Base-by-base conservation (phyloP, 2,797 vertebrate genomes). In the Danio albolineatus region DNA sequence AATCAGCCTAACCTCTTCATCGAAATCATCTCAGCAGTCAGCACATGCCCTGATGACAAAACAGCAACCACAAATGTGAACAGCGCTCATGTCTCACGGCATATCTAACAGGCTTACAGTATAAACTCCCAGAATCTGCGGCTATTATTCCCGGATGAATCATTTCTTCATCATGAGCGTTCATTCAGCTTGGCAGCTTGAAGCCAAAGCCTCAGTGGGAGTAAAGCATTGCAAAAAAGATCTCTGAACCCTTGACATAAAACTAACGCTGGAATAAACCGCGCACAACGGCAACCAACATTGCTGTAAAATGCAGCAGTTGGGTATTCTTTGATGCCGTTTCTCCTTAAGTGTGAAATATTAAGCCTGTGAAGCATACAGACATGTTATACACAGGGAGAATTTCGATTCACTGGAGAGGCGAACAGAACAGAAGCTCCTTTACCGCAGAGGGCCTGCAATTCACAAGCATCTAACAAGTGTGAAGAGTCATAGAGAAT, bases 381-480 rank as follows among this genome's bases (percentile, higher is more conserved):
- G 28, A 21, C 44, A 49, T 69, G 12, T 44, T 61, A 76, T 48
- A 76, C 13, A 44, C 64, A n/a, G 61, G 16, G 46, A 76, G 19
- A 69, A 39, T 62, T 65, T 69, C 9, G 56, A 72, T 73, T 59
- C 49, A 44, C 39, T 41, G 51, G 61, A 61, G 57, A 41, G 16
- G 43, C n/a, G 10, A 66, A 57, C 56, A 53, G 66, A 79, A 76
- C 36, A 51, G 28, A 76, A 56, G 36, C 38, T 79, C 38, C 82
- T 83, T 79, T 64, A 49, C 64, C 51, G 59, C 57, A 73, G 59
- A 72, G 67, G 10, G 69, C 49, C 64, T 76, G 36, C 67, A 69
- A 53, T 82, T 85, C 76, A 64, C 49, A 43, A 65, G 76, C 72
- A 54, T 79, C 84, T 73, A 81, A 81, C 66, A 73, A 83, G 82